Evolutionary conservation across 2,888 invertebrate species (phyloP).

Genomic region (Drosophila mimetica): DNA sequence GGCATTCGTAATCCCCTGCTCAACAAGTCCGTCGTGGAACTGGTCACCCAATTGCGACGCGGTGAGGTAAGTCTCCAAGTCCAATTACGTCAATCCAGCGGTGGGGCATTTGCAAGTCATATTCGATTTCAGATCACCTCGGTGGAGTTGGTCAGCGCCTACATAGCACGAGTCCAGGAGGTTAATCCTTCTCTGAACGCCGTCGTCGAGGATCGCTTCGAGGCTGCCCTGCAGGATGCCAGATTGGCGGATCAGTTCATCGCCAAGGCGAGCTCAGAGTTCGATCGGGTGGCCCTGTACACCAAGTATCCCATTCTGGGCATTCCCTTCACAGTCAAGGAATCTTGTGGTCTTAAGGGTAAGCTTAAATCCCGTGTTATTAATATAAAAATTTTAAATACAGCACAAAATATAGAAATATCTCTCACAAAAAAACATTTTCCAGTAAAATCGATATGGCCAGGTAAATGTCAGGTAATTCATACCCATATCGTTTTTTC

Average conservation of each 20-base stretch:
- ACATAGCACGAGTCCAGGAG: slow-evolving; percentile 87
- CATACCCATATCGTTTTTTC: too few relatives aligned
- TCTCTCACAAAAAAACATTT: too few relatives aligned
- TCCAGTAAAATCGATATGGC: too few relatives aligned
- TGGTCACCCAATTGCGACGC: slow-evolving; percentile 66
- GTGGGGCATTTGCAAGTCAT: slow-evolving; percentile 28
- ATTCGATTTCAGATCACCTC: slow-evolving; percentile 86
- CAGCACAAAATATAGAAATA: not conserved
- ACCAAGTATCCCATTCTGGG: slow-evolving; percentile 90
- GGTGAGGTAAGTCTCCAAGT: slow-evolving; percentile 61
- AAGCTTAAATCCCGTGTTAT: not conserved
- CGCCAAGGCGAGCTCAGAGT: slow-evolving; percentile 61
- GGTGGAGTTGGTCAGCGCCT: slow-evolving; percentile 86
- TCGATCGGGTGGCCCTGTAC: slow-evolving; percentile 71
- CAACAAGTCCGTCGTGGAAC: slow-evolving; percentile 67
- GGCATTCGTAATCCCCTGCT: slow-evolving; percentile 67
- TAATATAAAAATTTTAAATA: too few relatives aligned
- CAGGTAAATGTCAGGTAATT: too few relatives aligned
- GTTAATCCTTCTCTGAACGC: slow-evolving; percentile 90
- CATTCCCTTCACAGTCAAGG: slow-evolving; percentile 93
- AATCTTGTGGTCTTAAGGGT: slow-evolving; percentile 91
- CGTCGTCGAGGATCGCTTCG: slow-evolving; percentile 88
- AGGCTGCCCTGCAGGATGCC: slow-evolving; percentile 88
- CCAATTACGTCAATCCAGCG: slow-evolving; percentile 8
- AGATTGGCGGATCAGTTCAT: slow-evolving; percentile 86